Base-by-base conservation (phyloP, 1,140 invertebrate species). In the Polypedilum vanderplanki region DNA sequence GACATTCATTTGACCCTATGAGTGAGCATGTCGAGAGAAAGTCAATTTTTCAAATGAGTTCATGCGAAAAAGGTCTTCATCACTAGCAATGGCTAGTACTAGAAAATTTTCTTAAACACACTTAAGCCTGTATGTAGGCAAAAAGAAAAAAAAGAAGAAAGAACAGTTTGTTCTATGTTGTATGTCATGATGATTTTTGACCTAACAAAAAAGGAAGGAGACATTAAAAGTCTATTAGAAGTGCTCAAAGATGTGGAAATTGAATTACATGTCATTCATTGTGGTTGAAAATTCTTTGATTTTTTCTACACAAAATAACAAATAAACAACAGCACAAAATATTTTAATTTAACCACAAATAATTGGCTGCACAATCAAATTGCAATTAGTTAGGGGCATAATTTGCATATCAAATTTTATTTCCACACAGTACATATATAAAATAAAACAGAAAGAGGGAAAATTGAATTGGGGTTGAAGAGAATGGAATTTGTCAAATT, bases 61-160 rank as follows among this genome's bases (percentile, higher is more conserved):
- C 46, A 57, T 57, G 46, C 46, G 46, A 57, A 57, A 57, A 57
- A 57, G n/a, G 46, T 12, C 46, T 57, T 57, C 46, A 57, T 57
- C 46, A 57, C 46, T 57, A n/a, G 4, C 12, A 8, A 15, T n/a
- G 46, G 4, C 46, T 15, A 57, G 46, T 57, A n/a, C 46, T 57
- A n/a, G 4, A n/a, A 12, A n/a, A n/a, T 57, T 12, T 57, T 57
- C 12, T n/a, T 12, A 57, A 57, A 57, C 15, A 12, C 12, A 15
- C 12, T 57, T 12, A 15, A 46, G 41, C 15, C 15, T 9, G 5
- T 5, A 41, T 7, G 40, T 5, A 10, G 40, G 15, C 41, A 15
- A 15, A 15, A 12, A n/a, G 46, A 57, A 12, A 57, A 9, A 46
- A 15, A 46, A 46, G 41, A 46, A 15, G 41, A 46, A 46, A 46